Conservation (phyloP, 2,797 vertebrate species). For the Heterohyrax brucei region DNA sequence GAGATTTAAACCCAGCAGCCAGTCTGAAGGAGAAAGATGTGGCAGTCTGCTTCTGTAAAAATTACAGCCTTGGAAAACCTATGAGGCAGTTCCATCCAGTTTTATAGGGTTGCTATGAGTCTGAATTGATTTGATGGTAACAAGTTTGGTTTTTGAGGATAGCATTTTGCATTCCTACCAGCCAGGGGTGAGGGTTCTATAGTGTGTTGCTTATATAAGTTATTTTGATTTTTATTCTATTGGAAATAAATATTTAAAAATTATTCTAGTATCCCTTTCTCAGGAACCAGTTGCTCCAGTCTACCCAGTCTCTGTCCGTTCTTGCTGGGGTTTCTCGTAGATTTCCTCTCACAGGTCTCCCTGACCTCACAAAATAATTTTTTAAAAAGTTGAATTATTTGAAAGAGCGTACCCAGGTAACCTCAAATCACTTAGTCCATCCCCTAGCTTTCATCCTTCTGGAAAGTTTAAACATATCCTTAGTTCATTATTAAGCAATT, state of each 20-base stretch:
- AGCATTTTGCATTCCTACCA: neutral
- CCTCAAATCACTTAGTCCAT: neutral
- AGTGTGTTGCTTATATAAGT: conserved; percentile 1
- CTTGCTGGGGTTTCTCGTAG: neutral
- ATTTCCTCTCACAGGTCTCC: neutral
- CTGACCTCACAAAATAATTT: neutral
- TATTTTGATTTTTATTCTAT: conserved; percentile 23
- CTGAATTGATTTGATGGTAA: too few relatives aligned
- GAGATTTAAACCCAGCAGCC: too few relatives aligned
- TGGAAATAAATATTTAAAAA: conserved; percentile 5
- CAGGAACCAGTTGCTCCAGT: neutral
- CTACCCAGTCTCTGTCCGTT: neutral
- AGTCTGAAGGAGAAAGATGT: too few relatives aligned
- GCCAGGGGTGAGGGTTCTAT: neutral
- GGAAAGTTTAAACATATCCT: neutral
- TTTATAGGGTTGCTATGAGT: too few relatives aligned
- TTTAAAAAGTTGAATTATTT: neutral
- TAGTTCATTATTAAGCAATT: neutral
- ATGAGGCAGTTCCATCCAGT: too few relatives aligned
- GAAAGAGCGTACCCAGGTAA: neutral
- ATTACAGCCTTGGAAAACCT: too few relatives aligned
- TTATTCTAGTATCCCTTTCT: neutral
- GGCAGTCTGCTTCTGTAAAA: too few relatives aligned
- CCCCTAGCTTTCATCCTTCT: neutral
- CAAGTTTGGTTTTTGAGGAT: neutral